phyloP scores from a whole-genome alignment of 2,797 vertebrate genomes.

The Oryzias dopingdopingensis region DNA sequence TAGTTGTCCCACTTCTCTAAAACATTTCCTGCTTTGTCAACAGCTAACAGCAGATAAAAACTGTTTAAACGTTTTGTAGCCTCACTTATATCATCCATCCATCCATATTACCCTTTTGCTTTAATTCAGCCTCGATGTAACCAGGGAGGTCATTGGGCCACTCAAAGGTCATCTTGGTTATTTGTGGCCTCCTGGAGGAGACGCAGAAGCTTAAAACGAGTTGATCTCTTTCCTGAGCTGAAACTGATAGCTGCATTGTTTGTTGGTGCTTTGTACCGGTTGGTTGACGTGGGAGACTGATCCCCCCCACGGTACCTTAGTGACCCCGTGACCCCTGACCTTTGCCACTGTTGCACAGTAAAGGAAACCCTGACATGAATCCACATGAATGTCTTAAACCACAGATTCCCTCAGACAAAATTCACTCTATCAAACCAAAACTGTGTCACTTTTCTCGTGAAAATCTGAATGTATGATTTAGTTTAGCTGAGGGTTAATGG shows the following conservation, averaged over 20 bases:
- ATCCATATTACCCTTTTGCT: no score
- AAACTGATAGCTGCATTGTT: constrained; percentile 31
- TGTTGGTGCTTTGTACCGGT: constrained; percentile 23
- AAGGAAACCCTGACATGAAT: constrained; percentile 25
- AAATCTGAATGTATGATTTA: constrained; percentile 15
- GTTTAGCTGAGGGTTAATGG: constrained; percentile 49
- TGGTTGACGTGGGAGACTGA: constrained; percentile 48
- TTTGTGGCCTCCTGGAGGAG: neutral
- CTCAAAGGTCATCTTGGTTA: no score
- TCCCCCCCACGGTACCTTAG: constrained; percentile 23
- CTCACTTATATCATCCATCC: no score
- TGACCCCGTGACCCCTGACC: constrained; percentile 52
- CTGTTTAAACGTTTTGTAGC: no score
- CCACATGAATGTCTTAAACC: constrained; percentile 14
- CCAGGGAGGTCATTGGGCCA: no score
- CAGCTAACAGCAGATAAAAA: no score
- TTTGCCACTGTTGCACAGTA: constrained; percentile 24
- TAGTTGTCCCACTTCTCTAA: no score
- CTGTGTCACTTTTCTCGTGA: constrained; percentile 17
- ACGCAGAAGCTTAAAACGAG: neutral
- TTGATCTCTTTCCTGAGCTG: constrained; percentile 3
- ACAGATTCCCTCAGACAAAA: constrained; percentile 17
- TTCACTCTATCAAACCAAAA: constrained; percentile 1
- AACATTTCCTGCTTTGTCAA: no score
- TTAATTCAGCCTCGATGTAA: no score